Evolutionary conservation across 2,888 invertebrate species (phyloP).

Genomic region (Piscicola geometra): DNA sequence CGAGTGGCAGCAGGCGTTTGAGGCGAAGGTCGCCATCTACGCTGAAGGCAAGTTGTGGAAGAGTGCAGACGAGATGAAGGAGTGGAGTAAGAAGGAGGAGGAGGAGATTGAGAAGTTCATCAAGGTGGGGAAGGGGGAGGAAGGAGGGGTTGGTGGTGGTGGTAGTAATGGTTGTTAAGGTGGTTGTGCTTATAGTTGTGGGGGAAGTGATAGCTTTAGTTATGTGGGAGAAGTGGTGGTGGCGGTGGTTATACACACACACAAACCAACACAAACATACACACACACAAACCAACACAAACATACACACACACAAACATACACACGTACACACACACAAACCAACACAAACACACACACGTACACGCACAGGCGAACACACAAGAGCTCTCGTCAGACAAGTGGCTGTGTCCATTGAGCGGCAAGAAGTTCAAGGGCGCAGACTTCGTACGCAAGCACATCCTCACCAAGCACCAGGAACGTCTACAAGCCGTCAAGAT

Average conservation of each 20-base stretch:
- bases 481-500: conserved; percentile 94
- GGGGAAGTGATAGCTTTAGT: no score
- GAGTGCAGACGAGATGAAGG: conserved; percentile 71
- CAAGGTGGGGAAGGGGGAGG: no score
- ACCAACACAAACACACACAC: no score
- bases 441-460: conserved; percentile 96
- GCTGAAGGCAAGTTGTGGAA: conserved; percentile 70
- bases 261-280: no score
- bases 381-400: conserved; percentile 92
- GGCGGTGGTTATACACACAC: no score
- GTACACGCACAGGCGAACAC: conserved; percentile 67
- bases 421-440: conserved; percentile 99
- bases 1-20: conserved; percentile 65
- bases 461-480: conserved; percentile 92
- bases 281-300: no score
- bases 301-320: no score
- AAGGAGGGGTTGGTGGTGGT: no score
- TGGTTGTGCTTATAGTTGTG: no score
- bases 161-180: no score
- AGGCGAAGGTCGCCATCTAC: conserved; percentile 82
- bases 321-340: no score
- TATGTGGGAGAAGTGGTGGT: no score
- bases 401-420: conserved; percentile 95
- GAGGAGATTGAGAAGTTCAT: conserved; percentile 64
- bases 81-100: conserved; percentile 73